Percentiles rank a stretch among this genome's conserved stretches.
phyloP scores from a whole-genome alignment of 2,888 invertebrate genomes.

The Galeruca laticollis region DNA sequence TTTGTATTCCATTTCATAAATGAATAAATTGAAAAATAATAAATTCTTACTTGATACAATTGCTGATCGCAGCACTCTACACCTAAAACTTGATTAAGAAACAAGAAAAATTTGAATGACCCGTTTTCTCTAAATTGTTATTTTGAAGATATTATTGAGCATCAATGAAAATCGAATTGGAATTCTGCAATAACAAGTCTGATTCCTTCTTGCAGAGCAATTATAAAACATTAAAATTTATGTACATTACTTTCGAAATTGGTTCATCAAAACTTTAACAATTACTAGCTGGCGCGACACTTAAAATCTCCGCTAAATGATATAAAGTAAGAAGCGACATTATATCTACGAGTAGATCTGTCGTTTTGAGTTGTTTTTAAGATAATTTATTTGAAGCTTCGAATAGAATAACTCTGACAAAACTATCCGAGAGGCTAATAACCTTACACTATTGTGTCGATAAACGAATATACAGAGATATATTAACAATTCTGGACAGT shows the following conservation, averaged over 20 bases:
- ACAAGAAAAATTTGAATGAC: too few relatives aligned
- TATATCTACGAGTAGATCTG: slow-evolving; percentile 6
- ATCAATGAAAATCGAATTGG: too few relatives aligned
- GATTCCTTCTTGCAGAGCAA: slow-evolving; percentile 41
- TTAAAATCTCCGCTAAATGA: slow-evolving; percentile 28
- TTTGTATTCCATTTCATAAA: too few relatives aligned
- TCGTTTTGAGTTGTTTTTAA: neutral
- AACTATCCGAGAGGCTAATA: neutral
- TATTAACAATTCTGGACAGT: neutral
- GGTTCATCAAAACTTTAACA: slow-evolving; percentile 48
- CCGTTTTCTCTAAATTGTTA: too few relatives aligned
- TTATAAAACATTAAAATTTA: slow-evolving; percentile 46
- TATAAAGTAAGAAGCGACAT: slow-evolving; percentile 5
- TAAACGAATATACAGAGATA: neutral
- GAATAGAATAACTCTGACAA: neutral
- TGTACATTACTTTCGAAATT: slow-evolving; percentile 44
- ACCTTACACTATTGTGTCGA: neutral
- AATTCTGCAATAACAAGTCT: neutral
- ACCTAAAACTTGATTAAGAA: too few relatives aligned
- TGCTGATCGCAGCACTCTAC: too few relatives aligned
- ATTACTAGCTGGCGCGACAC: slow-evolving; percentile 42
- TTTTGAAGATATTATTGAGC: too few relatives aligned
- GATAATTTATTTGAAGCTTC: neutral
- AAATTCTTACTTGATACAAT: too few relatives aligned
- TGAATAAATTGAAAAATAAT: too few relatives aligned